Evolutionary conservation across 1,140 invertebrate species (phyloP), one percentile per base, ranked within the genome.

Genomic region (Centruroides vittatus): DNA sequence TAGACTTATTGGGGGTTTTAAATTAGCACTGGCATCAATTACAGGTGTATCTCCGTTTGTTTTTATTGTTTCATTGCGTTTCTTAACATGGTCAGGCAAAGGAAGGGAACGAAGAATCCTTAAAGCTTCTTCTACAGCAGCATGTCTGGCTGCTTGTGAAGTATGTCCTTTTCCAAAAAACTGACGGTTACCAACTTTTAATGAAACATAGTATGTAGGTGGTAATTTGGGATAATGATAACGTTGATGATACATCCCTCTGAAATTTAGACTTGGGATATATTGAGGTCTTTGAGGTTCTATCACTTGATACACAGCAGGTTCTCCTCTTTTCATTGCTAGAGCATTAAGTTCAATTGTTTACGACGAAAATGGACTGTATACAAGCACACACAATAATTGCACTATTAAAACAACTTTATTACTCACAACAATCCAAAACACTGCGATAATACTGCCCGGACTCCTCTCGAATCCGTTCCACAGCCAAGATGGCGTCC

Each of bases 1-100:
- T 63, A 95, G 76, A 10, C 93, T 97, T 61, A 99, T 94, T 0
- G 94, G 93, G 10, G 93, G 97, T 72, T 98, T 98, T 34, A 89
- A 76, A 35, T 59, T 57, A 58, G 63, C 61, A 52, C 60, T 59
- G 13, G 61, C 59, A 61, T 61, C 53, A 52, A 61, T 57, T 47
- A 66, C 52, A 70, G n/a, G 71, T 67, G 67, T 60, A 69, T 66
- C 61, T 71, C 60, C 59, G 55, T 60, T 64, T 56, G 54, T 47
- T 61, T 58, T 66, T 51, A 41, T 50, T 13, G 51, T 57, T 57
- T 57, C 54, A 12, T 60, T 60, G 2, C 59, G n/a, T 59, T 66
- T 67, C 13, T 60, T 66, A 9, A 65, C 57, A 61, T 67, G 62
- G 52, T 67, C 64, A 34, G 73, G 71, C 48, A 71, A 61, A 23